Conservation (phyloP, 2,797 vertebrate species). For the Tapera naevia region DNA sequence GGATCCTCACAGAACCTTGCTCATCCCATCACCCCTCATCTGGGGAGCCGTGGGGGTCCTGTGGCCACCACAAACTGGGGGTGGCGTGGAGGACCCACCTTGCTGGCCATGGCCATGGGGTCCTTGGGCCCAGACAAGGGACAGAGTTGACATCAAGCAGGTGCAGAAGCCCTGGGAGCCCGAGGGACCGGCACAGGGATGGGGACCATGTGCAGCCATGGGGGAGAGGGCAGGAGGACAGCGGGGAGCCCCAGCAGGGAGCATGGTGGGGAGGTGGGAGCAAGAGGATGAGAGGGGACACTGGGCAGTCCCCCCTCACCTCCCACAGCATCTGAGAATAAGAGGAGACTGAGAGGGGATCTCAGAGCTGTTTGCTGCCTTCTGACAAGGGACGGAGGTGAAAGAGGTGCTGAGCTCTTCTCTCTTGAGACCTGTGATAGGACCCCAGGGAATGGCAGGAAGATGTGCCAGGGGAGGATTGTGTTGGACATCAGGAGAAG, state of each 20-base stretch:
- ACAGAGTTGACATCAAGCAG: neutral
- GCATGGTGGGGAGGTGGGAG: neutral
- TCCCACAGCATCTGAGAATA: neutral
- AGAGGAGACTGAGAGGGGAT: too few species aligned
- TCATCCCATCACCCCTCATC: fast-evolving
- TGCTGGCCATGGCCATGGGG: neutral
- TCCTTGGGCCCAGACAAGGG: fast-evolving
- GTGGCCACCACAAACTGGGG: fast-evolving
- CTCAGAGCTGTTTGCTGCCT: too few species aligned
- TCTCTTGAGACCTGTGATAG: too few species aligned
- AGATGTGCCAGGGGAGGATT: too few species aligned
- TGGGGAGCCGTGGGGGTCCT: neutral
- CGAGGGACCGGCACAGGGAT: neutral
- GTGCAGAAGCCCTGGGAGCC: neutral
- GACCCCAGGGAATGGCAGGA: too few species aligned
- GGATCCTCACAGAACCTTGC: neutral
- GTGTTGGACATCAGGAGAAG: too few species aligned
- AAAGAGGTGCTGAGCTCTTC: too few species aligned
- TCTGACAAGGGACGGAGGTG: too few species aligned
- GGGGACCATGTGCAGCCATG: neutral
- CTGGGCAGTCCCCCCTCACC: neutral
- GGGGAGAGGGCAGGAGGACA: neutral
- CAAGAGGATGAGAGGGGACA: neutral
- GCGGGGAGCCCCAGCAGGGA: fast-evolving
- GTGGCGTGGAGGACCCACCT: fast-evolving